These are phyloP conservation scores for Sinelater perroti DNA, from an alignment of 2,888 invertebrate genomes.

Conservation along the genomic window DNA sequence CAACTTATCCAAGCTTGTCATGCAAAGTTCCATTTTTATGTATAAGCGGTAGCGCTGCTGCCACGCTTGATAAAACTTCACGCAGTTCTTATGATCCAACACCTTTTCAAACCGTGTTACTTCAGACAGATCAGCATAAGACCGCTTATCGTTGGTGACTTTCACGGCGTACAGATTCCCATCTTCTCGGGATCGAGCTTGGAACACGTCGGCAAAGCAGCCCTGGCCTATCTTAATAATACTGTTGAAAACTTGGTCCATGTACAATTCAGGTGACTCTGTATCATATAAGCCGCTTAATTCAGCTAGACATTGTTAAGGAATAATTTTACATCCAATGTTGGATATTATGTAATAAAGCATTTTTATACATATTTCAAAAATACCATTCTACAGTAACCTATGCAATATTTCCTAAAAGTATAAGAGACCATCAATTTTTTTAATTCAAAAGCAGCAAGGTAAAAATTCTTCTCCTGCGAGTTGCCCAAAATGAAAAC, in stretches of 20 bases:
- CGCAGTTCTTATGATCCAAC: constrained; percentile 72
- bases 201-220: constrained; percentile 79
- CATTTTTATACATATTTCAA: too few species aligned
- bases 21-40: constrained; percentile 77
- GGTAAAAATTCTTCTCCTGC: too few species aligned
- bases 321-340: not conserved
- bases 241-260: constrained; percentile 74
- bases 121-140: constrained; percentile 68
- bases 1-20: constrained; percentile 68
- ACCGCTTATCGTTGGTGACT: constrained; percentile 68
- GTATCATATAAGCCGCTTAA: constrained; percentile 59
- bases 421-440: too few species aligned
- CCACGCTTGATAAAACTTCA: constrained; percentile 75
- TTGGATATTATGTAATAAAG: too few species aligned
- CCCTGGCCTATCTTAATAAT: constrained; percentile 74
- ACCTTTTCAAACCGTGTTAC: constrained; percentile 74
- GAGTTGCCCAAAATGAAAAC: too few species aligned
- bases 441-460: too few species aligned
- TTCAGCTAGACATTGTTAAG: constrained; percentile 43
- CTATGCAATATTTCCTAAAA: too few species aligned
- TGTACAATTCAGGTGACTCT: constrained; percentile 62
- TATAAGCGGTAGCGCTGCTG: constrained; percentile 74
- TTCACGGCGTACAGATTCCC: constrained; percentile 76
- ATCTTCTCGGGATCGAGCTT: constrained; percentile 72
- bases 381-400: too few species aligned